Conservation (phyloP, 2,888 invertebrate species). For the Piscicola geometra region DNA sequence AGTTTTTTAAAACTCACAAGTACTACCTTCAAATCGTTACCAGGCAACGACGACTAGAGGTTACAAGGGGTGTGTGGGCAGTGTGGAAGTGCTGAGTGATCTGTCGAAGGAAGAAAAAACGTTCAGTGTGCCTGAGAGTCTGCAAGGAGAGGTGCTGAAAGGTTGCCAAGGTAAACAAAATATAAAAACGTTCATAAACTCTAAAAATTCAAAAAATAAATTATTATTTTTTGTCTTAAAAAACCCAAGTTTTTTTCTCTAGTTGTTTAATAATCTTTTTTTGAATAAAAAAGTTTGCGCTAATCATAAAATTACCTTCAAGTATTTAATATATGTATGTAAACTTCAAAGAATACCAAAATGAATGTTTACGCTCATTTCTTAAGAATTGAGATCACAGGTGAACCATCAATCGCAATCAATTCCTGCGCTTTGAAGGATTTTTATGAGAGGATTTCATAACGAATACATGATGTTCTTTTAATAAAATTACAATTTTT, state of each 20-base stretch:
- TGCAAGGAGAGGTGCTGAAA: neutral
- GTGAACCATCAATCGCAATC: neutral
- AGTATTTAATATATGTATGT: no score
- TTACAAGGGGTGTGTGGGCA: neutral
- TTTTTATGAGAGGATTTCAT: neutral
- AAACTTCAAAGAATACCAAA: no score
- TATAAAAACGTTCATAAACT: no score
- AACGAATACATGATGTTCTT: neutral
- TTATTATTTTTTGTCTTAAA: no score
- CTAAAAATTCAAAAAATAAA: no score
- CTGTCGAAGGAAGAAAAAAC: neutral
- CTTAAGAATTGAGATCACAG: neutral
- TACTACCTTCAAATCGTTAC: no score
- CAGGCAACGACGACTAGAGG: neutral
- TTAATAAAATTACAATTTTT: neutral
- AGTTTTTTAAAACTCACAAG: no score
- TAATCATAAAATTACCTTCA: no score
- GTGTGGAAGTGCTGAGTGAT: conserved; percentile 5
- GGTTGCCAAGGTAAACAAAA: neutral
- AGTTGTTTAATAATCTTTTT: no score
- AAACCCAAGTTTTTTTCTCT: no score
- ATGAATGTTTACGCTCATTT: no score
- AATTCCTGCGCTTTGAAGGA: neutral
- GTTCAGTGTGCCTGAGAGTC: neutral
- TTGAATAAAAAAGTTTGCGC: no score